These are phyloP conservation scores for Euura saliciscinereae DNA, from an alignment of 1,140 invertebrate species.

Conservation along the genomic window DNA sequence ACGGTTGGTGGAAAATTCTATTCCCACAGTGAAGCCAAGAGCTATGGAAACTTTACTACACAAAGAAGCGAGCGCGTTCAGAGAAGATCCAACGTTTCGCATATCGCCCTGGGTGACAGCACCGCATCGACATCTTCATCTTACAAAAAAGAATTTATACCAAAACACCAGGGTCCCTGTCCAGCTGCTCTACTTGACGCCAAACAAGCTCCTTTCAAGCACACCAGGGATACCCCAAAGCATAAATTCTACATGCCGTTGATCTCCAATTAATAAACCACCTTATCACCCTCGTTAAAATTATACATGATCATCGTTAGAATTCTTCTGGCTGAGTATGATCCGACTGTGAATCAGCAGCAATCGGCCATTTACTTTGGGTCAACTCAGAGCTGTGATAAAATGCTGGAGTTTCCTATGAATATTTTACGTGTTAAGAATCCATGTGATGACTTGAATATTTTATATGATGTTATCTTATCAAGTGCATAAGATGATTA, in stretches of 20 bases:
- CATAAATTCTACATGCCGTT: conserved; percentile 81
- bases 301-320: not conserved
- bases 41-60: conserved; percentile 70
- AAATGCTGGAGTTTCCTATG: conserved; percentile 8
- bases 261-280: conserved; percentile 39
- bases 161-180: conserved; percentile 72
- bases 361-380: not conserved
- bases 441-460: too few species aligned
- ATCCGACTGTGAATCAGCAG: not conserved
- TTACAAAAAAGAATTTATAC: conserved; percentile 79
- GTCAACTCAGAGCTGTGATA: conserved; percentile 24
- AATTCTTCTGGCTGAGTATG: not conserved
- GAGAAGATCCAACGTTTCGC: conserved; percentile 70
- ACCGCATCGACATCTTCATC: conserved; percentile 62
- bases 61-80: conserved; percentile 62
- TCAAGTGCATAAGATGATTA: too few species aligned
- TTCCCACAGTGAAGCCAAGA: conserved; percentile 68
- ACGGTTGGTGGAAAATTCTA: conserved; percentile 74
- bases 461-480: too few species aligned
- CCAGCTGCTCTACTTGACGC: conserved; percentile 77
- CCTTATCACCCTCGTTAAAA: not conserved
- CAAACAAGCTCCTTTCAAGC: conserved; percentile 76
- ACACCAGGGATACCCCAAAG: conserved; percentile 79
- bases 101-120: conserved; percentile 73
- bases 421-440: conserved; percentile 14